Evolutionary conservation across 37 sponge, comb jelly and placozoan genomes (phyloP), one percentile per base, ranked within the genome.

Genomic region (Hormiphora californensis): DNA sequence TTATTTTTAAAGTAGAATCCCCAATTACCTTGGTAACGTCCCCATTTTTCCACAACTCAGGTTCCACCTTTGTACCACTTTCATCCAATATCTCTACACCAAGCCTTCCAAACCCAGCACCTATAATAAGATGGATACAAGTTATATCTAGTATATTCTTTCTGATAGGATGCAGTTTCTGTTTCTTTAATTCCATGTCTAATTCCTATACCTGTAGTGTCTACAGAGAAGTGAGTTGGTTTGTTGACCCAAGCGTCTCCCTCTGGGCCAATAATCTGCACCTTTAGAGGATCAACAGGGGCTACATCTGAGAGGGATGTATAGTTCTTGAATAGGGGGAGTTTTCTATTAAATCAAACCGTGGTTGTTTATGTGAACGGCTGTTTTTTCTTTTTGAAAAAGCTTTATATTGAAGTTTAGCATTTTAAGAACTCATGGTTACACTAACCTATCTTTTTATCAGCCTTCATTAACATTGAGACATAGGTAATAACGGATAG

Each of bases 401-500:
- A n/a, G n/a, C n/a, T n/a, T n/a, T n/a, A n/a, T n/a, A n/a, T n/a
- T n/a, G 23, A 65, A 57, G 61, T 57, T 7, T 57, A 9, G 7
- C 61, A 57, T 57, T 9, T 57, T 57, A 17, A 49, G 15, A 17
- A 9, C 15, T 49, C 15, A 49, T 15, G 9, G 53, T n/a, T n/a
- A n/a, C n/a, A n/a, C n/a, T n/a, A n/a, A 65, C 94, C 93, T 37
- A 86, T 87, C 55, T 92, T 96, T 5, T 43, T 43, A 31, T 90
- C 63, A 11, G 97, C 97, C 0, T 96, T 92, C 37, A 91, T 88
- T 39, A 95, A 94, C 46, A 91, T 69, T 5, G 99, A 98, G 39
- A 98, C 88, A 85, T 98, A 98, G 21, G 99, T 95, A 91, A 98
- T 92, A 90, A 98, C 90, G 37, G 94, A 93, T 43, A 95, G 91